Conservation (phyloP, 2,797 vertebrate species). For the Danio kyathit region DNA sequence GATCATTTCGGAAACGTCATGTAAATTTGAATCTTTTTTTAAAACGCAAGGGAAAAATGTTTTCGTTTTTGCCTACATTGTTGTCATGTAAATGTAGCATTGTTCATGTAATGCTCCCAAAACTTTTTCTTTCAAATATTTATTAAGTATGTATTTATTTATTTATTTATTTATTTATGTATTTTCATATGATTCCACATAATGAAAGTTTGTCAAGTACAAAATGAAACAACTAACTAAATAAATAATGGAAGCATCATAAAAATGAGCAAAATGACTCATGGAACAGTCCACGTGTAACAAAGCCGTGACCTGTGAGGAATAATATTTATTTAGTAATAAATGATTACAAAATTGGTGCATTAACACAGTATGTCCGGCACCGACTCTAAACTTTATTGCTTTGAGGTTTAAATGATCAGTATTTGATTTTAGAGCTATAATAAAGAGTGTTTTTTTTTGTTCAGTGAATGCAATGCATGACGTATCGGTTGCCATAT, state of each 20-base stretch:
- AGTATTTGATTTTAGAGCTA: not conserved
- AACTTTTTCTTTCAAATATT: too few relatives aligned
- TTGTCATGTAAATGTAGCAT: too few relatives aligned
- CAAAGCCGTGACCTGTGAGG: not conserved
- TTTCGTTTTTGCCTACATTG: too few relatives aligned
- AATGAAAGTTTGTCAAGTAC: not conserved
- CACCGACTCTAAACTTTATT: not conserved
- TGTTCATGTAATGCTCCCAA: too few relatives aligned
- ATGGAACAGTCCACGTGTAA: not conserved
- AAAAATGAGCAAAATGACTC: not conserved
- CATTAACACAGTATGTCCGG: not conserved
- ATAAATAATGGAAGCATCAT: not conserved
- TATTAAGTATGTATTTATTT: too few relatives aligned
- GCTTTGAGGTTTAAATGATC: not conserved
- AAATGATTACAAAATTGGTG: not conserved
- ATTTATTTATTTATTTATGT: too few relatives aligned
- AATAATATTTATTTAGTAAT: not conserved
- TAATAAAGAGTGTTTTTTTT: not conserved
- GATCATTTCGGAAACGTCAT: too few relatives aligned
- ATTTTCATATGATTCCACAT: not conserved
- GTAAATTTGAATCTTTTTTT: too few relatives aligned
- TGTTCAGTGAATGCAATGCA: too few relatives aligned
- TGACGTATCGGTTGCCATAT: too few relatives aligned
- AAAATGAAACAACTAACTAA: too few relatives aligned
- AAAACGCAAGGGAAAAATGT: too few relatives aligned